These are phyloP conservation scores for Sternarchorhynchus goeldii DNA, from an alignment of 2,797 vertebrate genomes.

Conservation along the genomic window DNA sequence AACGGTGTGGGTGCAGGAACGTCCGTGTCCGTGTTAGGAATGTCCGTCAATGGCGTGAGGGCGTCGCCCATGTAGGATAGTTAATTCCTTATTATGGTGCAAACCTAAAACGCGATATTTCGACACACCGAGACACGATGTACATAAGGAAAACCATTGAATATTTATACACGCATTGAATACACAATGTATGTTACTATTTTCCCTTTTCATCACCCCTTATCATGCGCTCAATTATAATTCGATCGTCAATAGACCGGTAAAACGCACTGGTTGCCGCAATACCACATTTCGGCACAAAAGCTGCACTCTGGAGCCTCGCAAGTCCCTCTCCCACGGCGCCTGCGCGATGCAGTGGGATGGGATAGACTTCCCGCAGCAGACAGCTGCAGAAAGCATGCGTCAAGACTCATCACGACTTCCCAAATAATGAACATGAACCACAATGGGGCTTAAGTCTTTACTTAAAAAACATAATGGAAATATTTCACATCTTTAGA, in stretches of 20 bases:
- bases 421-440: conserved; percentile 64
- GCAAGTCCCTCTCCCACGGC: too few species aligned
- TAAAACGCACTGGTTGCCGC: too few species aligned
- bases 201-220: too few species aligned
- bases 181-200: background rate
- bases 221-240: too few species aligned
- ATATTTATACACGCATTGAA: background rate
- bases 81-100: conserved; percentile 50
- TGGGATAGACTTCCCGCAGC: too few species aligned
- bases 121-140: background rate
- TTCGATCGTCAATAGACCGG: too few species aligned
- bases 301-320: too few species aligned
- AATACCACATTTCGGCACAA: too few species aligned
- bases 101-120: background rate
- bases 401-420: background rate
- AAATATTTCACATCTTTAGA: conserved; percentile 76
- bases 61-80: conserved; percentile 35
- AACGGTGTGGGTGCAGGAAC: conserved; percentile 13
- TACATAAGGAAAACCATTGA: too few species aligned
- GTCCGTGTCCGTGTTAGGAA: background rate
- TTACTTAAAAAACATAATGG: conserved; percentile 78
- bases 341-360: too few species aligned
- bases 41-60: conserved; percentile 30
- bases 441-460: conserved; percentile 63
- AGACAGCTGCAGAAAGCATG: too few species aligned